Percentiles rank a stretch among this genome's conserved stretches.
Conservation (phyloP, 2,113 vertebrate genomes). For the human region DNA sequence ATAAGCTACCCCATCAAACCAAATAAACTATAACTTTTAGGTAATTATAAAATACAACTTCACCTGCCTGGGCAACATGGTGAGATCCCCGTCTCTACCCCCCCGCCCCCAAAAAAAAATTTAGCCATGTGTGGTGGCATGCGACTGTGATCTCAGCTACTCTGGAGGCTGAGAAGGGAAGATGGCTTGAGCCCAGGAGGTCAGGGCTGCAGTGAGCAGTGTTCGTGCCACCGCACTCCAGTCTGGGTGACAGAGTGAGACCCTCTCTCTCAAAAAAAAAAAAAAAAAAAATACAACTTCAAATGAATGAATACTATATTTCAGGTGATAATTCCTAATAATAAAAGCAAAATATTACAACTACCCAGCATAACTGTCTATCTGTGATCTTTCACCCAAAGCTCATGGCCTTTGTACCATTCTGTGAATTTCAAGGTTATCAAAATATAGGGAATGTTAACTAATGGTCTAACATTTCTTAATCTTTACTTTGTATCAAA, state of each 20-base stretch:
- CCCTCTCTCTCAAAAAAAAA: too few species aligned
- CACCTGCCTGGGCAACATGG: too few species aligned
- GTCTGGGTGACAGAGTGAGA: too few species aligned
- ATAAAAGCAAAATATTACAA: not conserved
- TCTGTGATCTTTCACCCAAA: not conserved
- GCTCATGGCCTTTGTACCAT: not conserved
- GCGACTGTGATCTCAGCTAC: too few species aligned
- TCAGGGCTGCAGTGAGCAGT: too few species aligned
- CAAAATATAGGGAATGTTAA: not conserved
- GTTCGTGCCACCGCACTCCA: too few species aligned
- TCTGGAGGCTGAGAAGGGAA: too few species aligned
- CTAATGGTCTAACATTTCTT: not conserved
- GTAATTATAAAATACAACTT: not conserved
- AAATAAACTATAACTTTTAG: not conserved
- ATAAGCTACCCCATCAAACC: not conserved
- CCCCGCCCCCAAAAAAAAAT: too few species aligned
- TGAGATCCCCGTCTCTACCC: too few species aligned
- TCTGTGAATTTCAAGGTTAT: not conserved
- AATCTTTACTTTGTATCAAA: not conserved
- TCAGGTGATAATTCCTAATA: not conserved
- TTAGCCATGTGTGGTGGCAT: too few species aligned
- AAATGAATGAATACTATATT: not conserved
- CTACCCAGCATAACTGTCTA: not conserved
- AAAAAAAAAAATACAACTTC: not conserved
- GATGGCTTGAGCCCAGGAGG: too few species aligned